Conservation (phyloP, 2,888 invertebrate species). For the Tachina grossa region DNA sequence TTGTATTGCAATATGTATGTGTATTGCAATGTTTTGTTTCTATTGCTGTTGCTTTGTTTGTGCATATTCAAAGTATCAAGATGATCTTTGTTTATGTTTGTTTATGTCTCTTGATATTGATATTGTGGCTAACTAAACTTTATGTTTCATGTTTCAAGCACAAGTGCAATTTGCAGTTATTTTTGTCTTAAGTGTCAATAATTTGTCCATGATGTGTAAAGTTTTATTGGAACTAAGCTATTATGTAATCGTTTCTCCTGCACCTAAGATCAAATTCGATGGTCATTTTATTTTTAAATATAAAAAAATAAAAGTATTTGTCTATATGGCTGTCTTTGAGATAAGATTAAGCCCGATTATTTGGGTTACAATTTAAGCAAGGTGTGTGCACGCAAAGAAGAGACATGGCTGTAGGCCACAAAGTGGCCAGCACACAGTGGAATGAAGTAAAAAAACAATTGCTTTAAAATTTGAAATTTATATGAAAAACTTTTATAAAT, state of each 20-base stretch:
- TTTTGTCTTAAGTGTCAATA: slow-evolving; percentile 65
- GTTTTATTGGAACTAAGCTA: slow-evolving; percentile 42
- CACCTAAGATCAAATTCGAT: slow-evolving; percentile 21
- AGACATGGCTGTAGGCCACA: too few relatives aligned
- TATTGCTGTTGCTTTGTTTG: slow-evolving; percentile 19
- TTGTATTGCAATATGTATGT: slow-evolving; percentile 50
- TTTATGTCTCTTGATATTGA: slow-evolving; percentile 53
- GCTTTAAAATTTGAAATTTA: too few relatives aligned
- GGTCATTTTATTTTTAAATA: background rate
- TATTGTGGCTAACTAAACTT: slow-evolving; percentile 58
- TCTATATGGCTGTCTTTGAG: background rate
- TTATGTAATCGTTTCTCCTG: slow-evolving; percentile 47
- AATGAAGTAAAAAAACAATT: too few relatives aligned
- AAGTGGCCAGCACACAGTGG: too few relatives aligned
- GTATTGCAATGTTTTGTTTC: slow-evolving; percentile 42
- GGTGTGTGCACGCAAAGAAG: too few relatives aligned
- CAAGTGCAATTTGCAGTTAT: slow-evolving; percentile 69
- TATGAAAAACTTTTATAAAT: background rate
- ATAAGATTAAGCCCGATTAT: background rate
- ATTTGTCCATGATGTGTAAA: slow-evolving; percentile 55
- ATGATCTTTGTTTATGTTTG: slow-evolving; percentile 65
- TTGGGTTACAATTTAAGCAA: background rate
- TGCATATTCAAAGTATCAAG: slow-evolving; percentile 54
- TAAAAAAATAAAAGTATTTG: background rate
- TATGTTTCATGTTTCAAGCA: slow-evolving; percentile 64